Conservation (phyloP, 2,797 vertebrate genomes). For the Hozukius guyotensis region DNA sequence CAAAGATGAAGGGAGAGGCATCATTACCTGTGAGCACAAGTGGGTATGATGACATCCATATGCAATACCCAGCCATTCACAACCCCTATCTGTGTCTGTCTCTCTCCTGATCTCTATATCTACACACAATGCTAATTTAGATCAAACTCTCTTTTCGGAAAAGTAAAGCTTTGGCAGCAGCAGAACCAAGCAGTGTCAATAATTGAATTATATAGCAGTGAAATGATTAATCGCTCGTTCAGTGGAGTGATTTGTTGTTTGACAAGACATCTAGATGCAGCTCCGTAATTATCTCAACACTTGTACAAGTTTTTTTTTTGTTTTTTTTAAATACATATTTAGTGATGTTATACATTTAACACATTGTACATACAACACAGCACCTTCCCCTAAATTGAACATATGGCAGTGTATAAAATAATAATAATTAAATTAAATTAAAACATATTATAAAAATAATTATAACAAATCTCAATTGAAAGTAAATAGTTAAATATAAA, state of each 20-base stretch:
- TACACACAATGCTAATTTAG: not conserved
- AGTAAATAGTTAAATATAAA: too few species aligned
- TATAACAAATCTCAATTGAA: too few species aligned
- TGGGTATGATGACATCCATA: conserved; percentile 57
- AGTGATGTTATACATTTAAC: too few species aligned
- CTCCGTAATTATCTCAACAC: too few species aligned
- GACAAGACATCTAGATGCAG: not conserved
- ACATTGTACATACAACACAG: too few species aligned
- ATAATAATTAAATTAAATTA: not conserved
- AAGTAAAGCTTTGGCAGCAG: not conserved
- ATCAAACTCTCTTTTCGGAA: not conserved
- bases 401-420: too few species aligned
- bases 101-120: not conserved
- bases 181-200: not conserved
- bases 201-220: not conserved
- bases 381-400: too few species aligned
- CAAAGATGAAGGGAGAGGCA: conserved; percentile 40
- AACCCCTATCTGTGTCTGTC: not conserved
- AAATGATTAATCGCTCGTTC: not conserved
- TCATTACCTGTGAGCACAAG: conserved; percentile 56
- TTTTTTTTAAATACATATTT: too few species aligned
- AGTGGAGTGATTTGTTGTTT: not conserved
- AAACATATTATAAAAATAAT: too few species aligned
- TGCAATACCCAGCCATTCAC: conserved; percentile 37
- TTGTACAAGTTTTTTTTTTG: too few species aligned